Evolutionary conservation across 2,888 invertebrate genomes (phyloP), one percentile per base, ranked within the genome.

Genomic region (Drosophila aldrichi): DNA sequence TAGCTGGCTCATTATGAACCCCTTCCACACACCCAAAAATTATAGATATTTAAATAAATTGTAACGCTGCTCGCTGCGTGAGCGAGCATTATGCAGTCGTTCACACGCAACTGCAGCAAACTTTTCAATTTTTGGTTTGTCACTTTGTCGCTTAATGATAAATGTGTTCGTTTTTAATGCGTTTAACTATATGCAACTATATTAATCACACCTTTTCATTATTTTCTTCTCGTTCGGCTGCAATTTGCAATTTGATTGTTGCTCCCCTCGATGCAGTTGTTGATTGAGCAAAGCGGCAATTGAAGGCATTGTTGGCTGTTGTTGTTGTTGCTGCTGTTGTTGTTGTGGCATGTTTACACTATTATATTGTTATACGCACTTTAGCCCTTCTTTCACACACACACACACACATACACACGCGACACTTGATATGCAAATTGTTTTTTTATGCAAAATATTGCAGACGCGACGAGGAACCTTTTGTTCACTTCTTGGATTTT

Each of bases 161-260:
- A 29, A 29, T 32, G n/a, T 36, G 25, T 29, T n/a, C 61, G 60
- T 5, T 22, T 25, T 44, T 57, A 70, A 74, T 61, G 59, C n/a
- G n/a, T 58, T 51, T n/a, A 9, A 34, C 36, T 46, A 46, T 59
- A 46, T 62, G 20, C 6, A 20, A 43, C 20, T 56, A 57, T 38
- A 62, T 52, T 62, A 58, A 64, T 49, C 84, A 75, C 84, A 83
- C 83, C 83, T 83, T 69, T 71, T 77, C 22, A 55, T 52, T 56
- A 38, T 46, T 58, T 63, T 57, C 52, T 77, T 74, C 34, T 64
- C 61, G 43, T 43, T 81, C 67, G 57, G 54, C 48, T 62, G 56
- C 18, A 63, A 43, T 68, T 78, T 78, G 34, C 43, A 22, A 22
- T 40, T 20, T 36, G 46, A 48, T 25, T 54, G 78, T 22, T 66